Evolutionary conservation across 1,140 invertebrate species (phyloP), one percentile per base, ranked within the genome.

Genomic region (Phymorhynchus buccinoides): DNA sequence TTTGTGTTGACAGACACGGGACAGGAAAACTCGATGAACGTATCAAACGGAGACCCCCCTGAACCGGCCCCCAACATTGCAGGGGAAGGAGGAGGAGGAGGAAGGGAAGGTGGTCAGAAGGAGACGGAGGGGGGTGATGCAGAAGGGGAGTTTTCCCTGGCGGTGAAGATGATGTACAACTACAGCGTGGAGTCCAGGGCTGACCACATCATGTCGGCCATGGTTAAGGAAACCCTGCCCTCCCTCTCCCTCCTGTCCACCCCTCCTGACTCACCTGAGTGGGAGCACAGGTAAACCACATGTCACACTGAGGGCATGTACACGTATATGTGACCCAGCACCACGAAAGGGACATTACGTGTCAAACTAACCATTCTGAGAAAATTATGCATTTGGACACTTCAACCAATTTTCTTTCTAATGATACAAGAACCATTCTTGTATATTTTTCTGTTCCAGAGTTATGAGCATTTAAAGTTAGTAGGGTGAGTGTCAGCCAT

Each of bases 91-190:
- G n/a, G n/a, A n/a, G n/a, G n/a, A n/a, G n/a, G n/a, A n/a, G n/a
- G n/a, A n/a, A 7, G 27, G 16, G 71, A n/a, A 37, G 35, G 32
- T 75, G n/a, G n/a, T n/a, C n/a, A n/a, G n/a, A n/a, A n/a, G n/a
- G n/a, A n/a, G n/a, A n/a, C n/a, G n/a, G 62, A 48, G 44, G 44
- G 44, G 44, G 44, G 44, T 48, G 44, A 18, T 6, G 56, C 1
- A 22, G 56, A 27, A 0, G 41, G 30, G 48, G 83, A 86, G 3
- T 91, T 79, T 85, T 95, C 96, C 1, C 93, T 97, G 80, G 97
- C 97, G 4, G 93, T 98, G 0, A 97, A 98, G 94, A 97, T 97
- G 96, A 97, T 98, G 96, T 98, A 97, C 89, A 98, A 98, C 93
- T 98, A 97, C 91, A 96, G 96, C 90, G 95, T 96, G 3, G 96